Conservation (phyloP, 2,797 vertebrate species). For the Gila robusta region DNA sequence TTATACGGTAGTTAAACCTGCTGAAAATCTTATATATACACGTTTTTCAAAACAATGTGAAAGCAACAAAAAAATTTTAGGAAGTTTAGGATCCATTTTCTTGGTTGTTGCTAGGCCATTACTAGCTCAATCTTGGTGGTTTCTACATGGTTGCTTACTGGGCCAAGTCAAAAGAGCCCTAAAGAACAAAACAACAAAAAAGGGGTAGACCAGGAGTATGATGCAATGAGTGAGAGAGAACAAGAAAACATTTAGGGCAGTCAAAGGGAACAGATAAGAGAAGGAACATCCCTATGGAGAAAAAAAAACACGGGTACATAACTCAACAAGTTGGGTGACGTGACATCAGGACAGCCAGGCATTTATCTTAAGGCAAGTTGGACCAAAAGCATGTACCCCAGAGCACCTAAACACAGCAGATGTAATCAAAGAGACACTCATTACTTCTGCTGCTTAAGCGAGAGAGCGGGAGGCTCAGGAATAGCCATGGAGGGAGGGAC, state of each 20-base stretch:
- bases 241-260: not conserved
- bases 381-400: conserved; percentile 16
- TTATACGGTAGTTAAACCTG: not conserved
- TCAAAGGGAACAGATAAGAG: not conserved
- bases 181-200: not conserved
- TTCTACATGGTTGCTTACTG: not conserved
- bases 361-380: conserved; percentile 32
- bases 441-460: conserved; percentile 52
- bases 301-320: conserved; percentile 43
- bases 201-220: not conserved
- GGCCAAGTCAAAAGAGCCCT: not conserved
- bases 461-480: conserved; percentile 49
- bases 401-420: conserved; percentile 35
- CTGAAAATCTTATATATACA: not conserved
- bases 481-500: conserved; percentile 47
- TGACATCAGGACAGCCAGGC: not conserved
- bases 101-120: not conserved
- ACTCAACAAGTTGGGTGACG: conserved; percentile 55
- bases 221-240: not conserved
- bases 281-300: not conserved
- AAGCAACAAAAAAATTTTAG: not conserved
- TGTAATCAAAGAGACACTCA: conserved; percentile 64
- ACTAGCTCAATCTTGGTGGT: not conserved
- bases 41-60: not conserved
- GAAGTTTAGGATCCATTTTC: no score